Base-by-base conservation (phyloP, 1,140 invertebrate genomes). In the Pentalonia nigronervosa region DNA sequence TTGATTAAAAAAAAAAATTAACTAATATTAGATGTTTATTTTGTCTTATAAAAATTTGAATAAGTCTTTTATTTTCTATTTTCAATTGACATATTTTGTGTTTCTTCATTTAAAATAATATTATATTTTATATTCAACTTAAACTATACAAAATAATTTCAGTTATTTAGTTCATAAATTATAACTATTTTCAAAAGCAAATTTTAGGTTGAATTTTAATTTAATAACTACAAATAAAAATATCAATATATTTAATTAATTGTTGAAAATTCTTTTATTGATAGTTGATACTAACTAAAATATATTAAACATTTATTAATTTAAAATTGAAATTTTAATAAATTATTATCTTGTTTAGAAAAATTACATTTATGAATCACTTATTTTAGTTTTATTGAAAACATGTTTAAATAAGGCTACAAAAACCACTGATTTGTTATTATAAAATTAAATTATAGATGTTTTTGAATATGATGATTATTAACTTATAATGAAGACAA, bases 391-490 rank as follows among this genome's bases (percentile, higher is more conserved):
- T 23, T 36, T 89, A 25, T 56, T 6, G 9, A 36, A 88, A 36
- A 53, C 7, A 36, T 53, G 23, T 87, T 87, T 89, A 56, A 53
- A 56, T 89, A 56, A 56, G 21, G 48, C 8, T 53, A 21, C 53
- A 53, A 23, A 21, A 89, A 36, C 23, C 36, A 34, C 17, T 53
- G 7, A 88, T 88, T 53, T 88, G 87, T n/a, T 88, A 36, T 53
- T 50, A 50, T 34, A 88, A 48, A 88, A 88, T 89, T 36, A 53
- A 89, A 89, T 23, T 89, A 36, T 36, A 89, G 23, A 56, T 89
- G 56, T 53, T 89, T 89, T 89, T 56, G 8, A 36, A 89, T 36
- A 36, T 53, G 8, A 53, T 53, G n/a, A 76, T 76, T 21, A 41
- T 45, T 60, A 90, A 90, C 21, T 41, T 25, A 8, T 60, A 25